Conservation (phyloP, 2,113 vertebrate genomes). For the Promerops cafer region DNA sequence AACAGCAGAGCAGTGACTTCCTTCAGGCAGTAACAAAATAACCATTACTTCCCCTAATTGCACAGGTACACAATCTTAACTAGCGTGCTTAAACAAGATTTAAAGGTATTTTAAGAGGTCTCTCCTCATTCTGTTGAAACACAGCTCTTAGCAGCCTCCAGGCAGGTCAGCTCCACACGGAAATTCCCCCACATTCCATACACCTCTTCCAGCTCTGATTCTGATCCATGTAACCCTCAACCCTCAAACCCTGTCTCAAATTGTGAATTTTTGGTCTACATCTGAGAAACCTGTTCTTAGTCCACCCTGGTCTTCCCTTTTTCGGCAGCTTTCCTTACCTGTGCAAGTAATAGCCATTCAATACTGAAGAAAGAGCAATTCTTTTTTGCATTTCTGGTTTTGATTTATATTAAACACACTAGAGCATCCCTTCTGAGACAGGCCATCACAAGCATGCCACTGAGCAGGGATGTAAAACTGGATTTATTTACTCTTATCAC, state of each 20-base stretch:
- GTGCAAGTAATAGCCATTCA: neutral
- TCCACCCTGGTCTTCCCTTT: neutral
- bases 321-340: neutral
- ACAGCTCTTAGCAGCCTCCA: neutral
- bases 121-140: neutral
- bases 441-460: neutral
- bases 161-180: neutral
- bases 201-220: neutral
- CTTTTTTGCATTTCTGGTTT: neutral
- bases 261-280: neutral
- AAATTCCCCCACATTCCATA: neutral
- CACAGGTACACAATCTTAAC: neutral
- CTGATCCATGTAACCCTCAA: neutral
- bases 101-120: neutral
- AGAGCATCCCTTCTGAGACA: neutral
- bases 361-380: neutral
- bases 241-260: neutral
- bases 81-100: neutral
- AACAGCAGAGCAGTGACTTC: neutral
- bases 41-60: neutral
- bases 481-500: neutral
- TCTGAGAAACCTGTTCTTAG: neutral
- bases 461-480: neutral
- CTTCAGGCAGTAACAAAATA: neutral
- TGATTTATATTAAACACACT: neutral